A percentile compares a stretch with the other conserved stretches of the same genome.
phyloP scores from a whole-genome alignment of 2,113 vertebrate genomes.

The Columba livia region DNA sequence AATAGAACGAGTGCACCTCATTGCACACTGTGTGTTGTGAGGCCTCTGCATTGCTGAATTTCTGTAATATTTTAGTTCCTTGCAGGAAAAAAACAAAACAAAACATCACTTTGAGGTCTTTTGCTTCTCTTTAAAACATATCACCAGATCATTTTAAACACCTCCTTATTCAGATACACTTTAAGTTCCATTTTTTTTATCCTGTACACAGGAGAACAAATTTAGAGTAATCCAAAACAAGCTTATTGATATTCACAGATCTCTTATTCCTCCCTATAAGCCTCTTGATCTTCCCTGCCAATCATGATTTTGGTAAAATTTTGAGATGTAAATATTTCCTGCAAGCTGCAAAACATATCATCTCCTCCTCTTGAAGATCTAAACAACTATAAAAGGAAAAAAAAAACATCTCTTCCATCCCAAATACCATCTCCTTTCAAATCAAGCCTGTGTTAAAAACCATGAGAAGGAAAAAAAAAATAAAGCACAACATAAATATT shows the following conservation, averaged over 20 bases:
- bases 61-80: background rate
- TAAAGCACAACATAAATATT: background rate
- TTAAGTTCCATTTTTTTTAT: background rate
- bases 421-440: background rate
- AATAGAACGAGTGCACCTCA: background rate
- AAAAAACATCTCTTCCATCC: background rate
- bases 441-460: background rate
- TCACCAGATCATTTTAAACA: background rate
- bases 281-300: background rate
- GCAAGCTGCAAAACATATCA: background rate
- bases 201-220: background rate
- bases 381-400: background rate
- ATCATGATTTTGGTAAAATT: background rate
- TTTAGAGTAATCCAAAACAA: background rate
- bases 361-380: background rate
- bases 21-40: rapidly evolving
- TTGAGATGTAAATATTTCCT: background rate
- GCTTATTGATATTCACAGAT: background rate
- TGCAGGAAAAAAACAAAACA: background rate
- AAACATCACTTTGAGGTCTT: background rate
- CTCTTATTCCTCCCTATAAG: background rate
- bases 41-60: background rate
- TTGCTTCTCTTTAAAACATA: background rate
- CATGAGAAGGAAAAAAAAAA: background rate
- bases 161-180: background rate